Evolutionary conservation across 1,140 invertebrate genomes (phyloP), one percentile per base, ranked within the genome.

Genomic region (Diplogasteroides magnus): DNA sequence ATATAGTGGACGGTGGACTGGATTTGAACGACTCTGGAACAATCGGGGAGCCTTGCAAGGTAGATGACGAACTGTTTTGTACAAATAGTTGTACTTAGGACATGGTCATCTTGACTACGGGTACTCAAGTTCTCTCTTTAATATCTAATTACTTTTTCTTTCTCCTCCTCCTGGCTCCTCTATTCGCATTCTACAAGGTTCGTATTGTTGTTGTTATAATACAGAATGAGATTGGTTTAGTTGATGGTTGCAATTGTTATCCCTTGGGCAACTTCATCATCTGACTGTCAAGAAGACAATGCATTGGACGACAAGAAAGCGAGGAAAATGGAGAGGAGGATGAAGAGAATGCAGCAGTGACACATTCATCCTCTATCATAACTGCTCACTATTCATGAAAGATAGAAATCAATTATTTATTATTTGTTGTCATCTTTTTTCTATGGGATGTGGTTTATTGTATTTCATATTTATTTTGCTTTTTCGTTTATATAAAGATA

Each of bases 11-110:
- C 68, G 80, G 81, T n/a, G 80, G 80, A 13, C 32, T 80, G 0
- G 80, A 82, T 62, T 63, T 82, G 6, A 82, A 82, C 55, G 77
- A 80, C 61, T 77, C 77, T 14, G 48, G 71, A 27, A 74, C 77
- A 15, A 78, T 82, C 48, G 80, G 81, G 58, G 80, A 82, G 77
- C 82, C 74, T 48, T 83, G 76, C 64, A 82, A 82, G 70, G 80
- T 48, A 48, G 6, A 19, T 48, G 19, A n/a, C n/a, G n/a, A n/a
- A n/a, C n/a, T n/a, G n/a, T n/a, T n/a, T n/a, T n/a, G n/a, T n/a
- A n/a, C n/a, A n/a, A n/a, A n/a, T n/a, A n/a, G n/a, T 48, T 48
- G 6, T 48, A 11, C 19, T 19, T 19, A 48, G 37, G 37, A 48
- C 37, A 6, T 48, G 37, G 19, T 48, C 6, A 48, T 48, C 19